A percentile compares a stretch with the other conserved stretches of the same genome.
phyloP scores from a whole-genome alignment of 2,797 vertebrate species.

The Carduelis carduelis region DNA sequence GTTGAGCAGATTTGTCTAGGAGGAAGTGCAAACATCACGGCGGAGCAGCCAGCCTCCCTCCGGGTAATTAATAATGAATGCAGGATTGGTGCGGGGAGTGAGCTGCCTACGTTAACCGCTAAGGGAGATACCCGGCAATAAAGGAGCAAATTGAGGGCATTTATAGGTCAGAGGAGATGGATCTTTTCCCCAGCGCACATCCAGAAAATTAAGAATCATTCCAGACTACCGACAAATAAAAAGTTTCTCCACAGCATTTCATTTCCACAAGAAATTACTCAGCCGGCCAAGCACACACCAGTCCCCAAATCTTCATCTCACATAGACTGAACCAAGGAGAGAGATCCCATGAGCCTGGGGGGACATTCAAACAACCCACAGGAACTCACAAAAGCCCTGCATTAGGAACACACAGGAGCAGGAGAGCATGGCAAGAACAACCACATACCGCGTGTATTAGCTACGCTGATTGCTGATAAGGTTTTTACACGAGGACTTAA shows the following conservation, averaged over 20 bases:
- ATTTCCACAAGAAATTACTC: not conserved
- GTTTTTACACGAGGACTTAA: not conserved
- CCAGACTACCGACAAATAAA: slow-evolving; percentile 40
- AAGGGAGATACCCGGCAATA: slow-evolving; percentile 60
- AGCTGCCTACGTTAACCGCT: slow-evolving; percentile 52
- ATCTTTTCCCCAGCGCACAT: slow-evolving; percentile 41
- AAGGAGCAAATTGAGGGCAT: slow-evolving; percentile 56
- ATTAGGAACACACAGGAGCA: not conserved
- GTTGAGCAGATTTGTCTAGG: slow-evolving; percentile 64
- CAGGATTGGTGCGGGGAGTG: slow-evolving; percentile 33
- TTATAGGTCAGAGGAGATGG: slow-evolving; percentile 51
- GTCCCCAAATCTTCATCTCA: not conserved
- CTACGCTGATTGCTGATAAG: not conserved
- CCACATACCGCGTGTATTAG: not conserved
- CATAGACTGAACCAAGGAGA: not conserved
- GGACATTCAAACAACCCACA: not conserved
- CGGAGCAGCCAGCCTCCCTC: slow-evolving; percentile 40
- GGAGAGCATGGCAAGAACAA: not conserved
- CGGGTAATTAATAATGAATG: slow-evolving; percentile 66
- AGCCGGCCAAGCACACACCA: not conserved
- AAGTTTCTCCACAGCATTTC: slow-evolving; percentile 4
- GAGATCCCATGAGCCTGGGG: not conserved
- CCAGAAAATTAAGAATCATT: slow-evolving; percentile 49
- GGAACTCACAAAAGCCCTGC: not conserved
- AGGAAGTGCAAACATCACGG: slow-evolving; percentile 50